Base-by-base conservation (phyloP, 2,888 invertebrate genomes). In the Panzeria rudis region DNA sequence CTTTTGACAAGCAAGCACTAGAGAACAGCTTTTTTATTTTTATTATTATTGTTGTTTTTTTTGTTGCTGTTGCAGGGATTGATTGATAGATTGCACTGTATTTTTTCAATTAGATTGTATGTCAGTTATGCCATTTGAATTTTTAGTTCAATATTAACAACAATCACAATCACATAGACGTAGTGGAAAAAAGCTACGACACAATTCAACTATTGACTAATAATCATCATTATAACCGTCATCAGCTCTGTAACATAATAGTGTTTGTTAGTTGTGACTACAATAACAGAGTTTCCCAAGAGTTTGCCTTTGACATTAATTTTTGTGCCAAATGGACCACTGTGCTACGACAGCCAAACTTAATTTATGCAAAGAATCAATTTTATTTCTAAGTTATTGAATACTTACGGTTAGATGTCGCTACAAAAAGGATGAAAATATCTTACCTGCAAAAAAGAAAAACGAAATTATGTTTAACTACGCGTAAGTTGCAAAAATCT, bases 81-180 rank as follows among this genome's bases (percentile, higher is more conserved):
- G 76, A 64, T 62, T 78, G 69, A 62, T 73, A 50, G 66, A 68
- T 77, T 72, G 81, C 41, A 68, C 61, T 54, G 47, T 23, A 47
- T 32, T 32, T 50, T 72, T 69, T n/a, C 72, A 61, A 72, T 72
- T 69, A 62, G 69, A 85, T 82, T 75, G 75, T 79, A 82, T 86
- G 86, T 84, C 81, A 86, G 86, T 84, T 86, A 87, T 86, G 87
- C 87, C 77, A 83, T 72, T 73, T 86, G 84, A 84, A 81, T 86
- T 87, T 87, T 86, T 81, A 86, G 86, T 78, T 87, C 87, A 87
- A 86, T 87, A 86, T 69, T 75, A 86, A 77, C 86, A 86, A 86
- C 86, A 86, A 87, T 85, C 79, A 32, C 79, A 38, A 47, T 32
- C n/a, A 32, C 41, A 44, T 25, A 50, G n/a, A 32, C 3, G 20